phyloP scores from a whole-genome alignment of 2,797 vertebrate genomes.

The Anabacerthia variegaticeps region DNA sequence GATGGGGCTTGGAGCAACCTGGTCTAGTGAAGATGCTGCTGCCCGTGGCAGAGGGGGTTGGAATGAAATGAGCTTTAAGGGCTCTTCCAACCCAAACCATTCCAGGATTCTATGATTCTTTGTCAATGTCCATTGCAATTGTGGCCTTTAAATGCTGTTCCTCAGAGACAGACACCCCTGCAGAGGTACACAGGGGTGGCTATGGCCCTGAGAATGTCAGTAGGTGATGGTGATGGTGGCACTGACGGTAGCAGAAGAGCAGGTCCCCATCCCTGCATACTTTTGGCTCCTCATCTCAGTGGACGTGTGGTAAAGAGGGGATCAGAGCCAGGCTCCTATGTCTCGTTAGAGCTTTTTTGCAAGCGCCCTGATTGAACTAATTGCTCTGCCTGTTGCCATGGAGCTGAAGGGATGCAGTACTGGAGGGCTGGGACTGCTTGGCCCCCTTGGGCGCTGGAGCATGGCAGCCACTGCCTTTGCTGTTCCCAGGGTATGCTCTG shows the following conservation, averaged over 20 bases:
- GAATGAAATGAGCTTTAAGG: neutral
- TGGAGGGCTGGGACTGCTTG: neutral
- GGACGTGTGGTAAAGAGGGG: neutral
- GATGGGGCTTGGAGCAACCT: neutral
- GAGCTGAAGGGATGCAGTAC: neutral
- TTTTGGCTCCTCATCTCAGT: accelerated
- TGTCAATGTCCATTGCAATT: neutral
- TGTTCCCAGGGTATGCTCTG: neutral
- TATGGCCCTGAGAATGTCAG: neutral
- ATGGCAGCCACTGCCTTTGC: neutral
- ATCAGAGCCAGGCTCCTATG: accelerated
- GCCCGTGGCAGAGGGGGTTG: neutral
- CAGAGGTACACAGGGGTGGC: neutral
- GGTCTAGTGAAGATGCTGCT: neutral
- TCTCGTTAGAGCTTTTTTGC: neutral
- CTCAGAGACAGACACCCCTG: neutral
- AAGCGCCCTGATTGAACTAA: neutral
- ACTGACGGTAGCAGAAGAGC: neutral
- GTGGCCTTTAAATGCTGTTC: neutral
- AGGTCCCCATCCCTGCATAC: neutral
- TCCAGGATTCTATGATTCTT: neutral
- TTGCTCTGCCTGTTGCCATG: conserved; percentile 38
- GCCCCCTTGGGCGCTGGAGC: neutral
- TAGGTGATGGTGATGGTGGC: neutral
- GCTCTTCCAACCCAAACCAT: neutral